These are phyloP conservation scores for Drosophila dunni DNA, from an alignment of 1,140 invertebrate species.

Conservation along the genomic window DNA sequence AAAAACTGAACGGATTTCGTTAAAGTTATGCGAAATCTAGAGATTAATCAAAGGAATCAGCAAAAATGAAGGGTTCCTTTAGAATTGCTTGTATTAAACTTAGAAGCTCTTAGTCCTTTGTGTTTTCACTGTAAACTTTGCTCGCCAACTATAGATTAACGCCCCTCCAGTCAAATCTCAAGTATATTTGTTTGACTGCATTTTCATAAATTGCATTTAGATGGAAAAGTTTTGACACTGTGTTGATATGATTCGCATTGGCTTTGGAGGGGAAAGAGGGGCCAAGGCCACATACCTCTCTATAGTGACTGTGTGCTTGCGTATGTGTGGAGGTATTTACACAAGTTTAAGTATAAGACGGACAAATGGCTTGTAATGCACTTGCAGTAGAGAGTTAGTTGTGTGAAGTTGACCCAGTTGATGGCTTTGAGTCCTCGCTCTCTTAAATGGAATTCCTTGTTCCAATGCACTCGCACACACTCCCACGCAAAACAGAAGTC, in stretches of 20 bases:
- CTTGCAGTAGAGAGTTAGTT: slow-evolving; percentile 33
- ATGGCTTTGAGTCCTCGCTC: slow-evolving; percentile 12
- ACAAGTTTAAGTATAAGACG: background rate
- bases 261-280: slow-evolving; percentile 11
- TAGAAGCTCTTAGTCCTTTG: background rate
- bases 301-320: background rate
- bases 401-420: slow-evolving; percentile 42
- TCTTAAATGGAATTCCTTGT: background rate
- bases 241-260: slow-evolving; percentile 52
- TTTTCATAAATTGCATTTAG: slow-evolving; percentile 76
- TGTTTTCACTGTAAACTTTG: slow-evolving; percentile 21
- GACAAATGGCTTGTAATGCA: slow-evolving; percentile 35
- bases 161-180: slow-evolving; percentile 16
- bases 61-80: no score
- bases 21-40: no score
- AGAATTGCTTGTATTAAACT: no score
- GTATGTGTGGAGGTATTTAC: background rate
- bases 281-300: slow-evolving; percentile 13
- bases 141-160: background rate
- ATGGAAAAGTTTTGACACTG: slow-evolving; percentile 64
- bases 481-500: background rate
- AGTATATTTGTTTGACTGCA: slow-evolving; percentile 26
- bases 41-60: no score
- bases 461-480: background rate
- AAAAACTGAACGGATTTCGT: no score